These are phyloP conservation scores for Euleptes europaea DNA, from an alignment of 2,113 vertebrate species.

Conservation along the genomic window DNA sequence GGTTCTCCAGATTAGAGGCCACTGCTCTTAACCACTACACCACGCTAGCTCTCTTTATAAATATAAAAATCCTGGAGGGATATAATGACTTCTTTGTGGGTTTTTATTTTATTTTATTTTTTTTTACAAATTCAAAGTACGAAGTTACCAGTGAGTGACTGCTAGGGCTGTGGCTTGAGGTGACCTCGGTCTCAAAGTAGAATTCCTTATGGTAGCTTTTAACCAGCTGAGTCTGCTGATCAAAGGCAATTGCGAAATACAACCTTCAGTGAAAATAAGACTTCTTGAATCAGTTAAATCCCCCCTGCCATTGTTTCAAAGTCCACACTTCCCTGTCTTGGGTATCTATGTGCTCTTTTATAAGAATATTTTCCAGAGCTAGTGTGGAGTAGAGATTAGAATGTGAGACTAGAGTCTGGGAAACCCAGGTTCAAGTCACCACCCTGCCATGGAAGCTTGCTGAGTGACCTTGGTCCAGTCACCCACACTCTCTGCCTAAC, in stretches of 20 bases:
- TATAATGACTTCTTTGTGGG: conserved; percentile 11
- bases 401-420: too few species aligned
- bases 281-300: not conserved
- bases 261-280: not conserved
- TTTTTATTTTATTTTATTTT: too few species aligned
- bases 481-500: too few species aligned
- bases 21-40: too few species aligned
- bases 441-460: too few species aligned
- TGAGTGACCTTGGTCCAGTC: too few species aligned
- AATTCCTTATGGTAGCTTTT: not conserved
- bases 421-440: too few species aligned
- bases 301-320: not conserved
- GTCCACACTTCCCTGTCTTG: not conserved
- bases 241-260: not conserved
- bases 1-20: too few species aligned
- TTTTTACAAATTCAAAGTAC: conserved; percentile 20
- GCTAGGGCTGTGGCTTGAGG: conserved; percentile 6
- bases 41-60: too few species aligned
- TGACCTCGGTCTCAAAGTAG: too few species aligned
- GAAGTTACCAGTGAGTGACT: conserved; percentile 34
- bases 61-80: not conserved
- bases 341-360: too few species aligned
- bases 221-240: not conserved
- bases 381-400: too few species aligned
- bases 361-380: not conserved